Evolutionary conservation across 2,797 vertebrate species (phyloP).

Genomic region (Bovichtus variegatus): DNA sequence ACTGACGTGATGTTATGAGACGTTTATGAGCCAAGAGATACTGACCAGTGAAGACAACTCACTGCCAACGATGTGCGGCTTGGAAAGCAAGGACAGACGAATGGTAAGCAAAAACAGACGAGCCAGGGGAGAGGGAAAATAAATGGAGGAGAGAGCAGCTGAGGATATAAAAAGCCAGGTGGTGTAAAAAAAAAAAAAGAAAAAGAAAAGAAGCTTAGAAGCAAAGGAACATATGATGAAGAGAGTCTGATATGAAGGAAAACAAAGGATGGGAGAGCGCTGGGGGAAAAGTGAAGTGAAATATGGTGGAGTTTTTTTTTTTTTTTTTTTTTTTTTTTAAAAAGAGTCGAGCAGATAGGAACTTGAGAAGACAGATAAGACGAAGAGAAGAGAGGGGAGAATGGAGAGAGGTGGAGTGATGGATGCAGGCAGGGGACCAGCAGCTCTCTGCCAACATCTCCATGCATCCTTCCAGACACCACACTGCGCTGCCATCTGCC

Average conservation of each 20-base stretch:
- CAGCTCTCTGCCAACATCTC: constrained; percentile 82
- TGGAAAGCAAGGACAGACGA: constrained; percentile 61
- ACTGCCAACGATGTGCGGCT: constrained; percentile 57
- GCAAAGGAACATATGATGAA: constrained; percentile 49
- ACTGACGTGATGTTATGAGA: constrained; percentile 63
- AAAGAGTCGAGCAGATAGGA: constrained; percentile 49
- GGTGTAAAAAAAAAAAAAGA: constrained; percentile 40
- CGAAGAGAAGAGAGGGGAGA: constrained; percentile 51
- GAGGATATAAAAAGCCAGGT: constrained; percentile 62
- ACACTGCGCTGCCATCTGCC: constrained; percentile 82
- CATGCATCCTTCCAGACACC: constrained; percentile 80
- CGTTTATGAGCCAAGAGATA: constrained; percentile 58
- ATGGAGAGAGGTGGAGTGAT: constrained; percentile 72
- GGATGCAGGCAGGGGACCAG: constrained; percentile 81
- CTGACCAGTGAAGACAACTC: constrained; percentile 64
- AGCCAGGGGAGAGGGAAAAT: constrained; percentile 31
- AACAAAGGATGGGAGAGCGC: constrained; percentile 42
- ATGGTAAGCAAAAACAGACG: constrained; percentile 63
- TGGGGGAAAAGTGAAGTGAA: constrained; percentile 45
- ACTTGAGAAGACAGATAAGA: constrained; percentile 68
- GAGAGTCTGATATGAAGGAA: constrained; percentile 34
- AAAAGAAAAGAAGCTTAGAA: too few relatives aligned
- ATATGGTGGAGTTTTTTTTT: constrained; percentile 28
- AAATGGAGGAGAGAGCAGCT: constrained; percentile 54
- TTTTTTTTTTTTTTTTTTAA: constrained; percentile 8